A percentile compares a stretch with the other conserved stretches of the same genome.
phyloP scores from a whole-genome alignment of 2,113 vertebrate genomes.

The Neopipo cinnamomea region DNA sequence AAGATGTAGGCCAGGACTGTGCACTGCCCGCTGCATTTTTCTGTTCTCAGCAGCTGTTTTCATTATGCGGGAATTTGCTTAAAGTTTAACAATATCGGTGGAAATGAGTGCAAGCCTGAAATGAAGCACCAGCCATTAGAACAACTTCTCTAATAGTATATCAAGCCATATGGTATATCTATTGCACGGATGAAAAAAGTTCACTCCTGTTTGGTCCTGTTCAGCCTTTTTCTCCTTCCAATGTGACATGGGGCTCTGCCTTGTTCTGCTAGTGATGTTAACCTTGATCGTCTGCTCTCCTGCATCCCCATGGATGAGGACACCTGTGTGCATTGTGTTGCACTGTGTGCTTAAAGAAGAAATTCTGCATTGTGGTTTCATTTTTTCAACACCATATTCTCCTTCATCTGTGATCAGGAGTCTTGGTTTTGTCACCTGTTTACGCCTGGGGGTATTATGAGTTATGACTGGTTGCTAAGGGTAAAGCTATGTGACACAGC shows the following conservation, averaged over 20 bases:
- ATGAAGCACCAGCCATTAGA: background rate
- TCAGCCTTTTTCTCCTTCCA: background rate
- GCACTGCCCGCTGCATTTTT: background rate
- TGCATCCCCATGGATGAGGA: background rate
- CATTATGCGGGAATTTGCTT: background rate
- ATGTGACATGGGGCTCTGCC: rapidly evolving
- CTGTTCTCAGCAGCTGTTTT: background rate
- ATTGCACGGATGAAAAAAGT: background rate
- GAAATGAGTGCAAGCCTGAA: background rate
- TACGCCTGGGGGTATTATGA: background rate
- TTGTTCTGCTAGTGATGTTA: background rate
- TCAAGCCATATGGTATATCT: background rate
- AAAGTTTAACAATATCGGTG: background rate
- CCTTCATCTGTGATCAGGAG: background rate
- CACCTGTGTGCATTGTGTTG: background rate
- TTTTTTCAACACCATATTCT: background rate
- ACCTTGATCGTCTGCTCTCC: background rate
- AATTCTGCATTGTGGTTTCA: background rate
- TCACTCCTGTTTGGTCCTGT: background rate
- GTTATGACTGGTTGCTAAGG: background rate
- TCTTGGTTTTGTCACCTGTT: background rate
- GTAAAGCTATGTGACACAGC: rapidly evolving
- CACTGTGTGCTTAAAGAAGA: background rate
- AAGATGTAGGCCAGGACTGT: background rate
- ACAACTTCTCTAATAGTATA: background rate